A percentile compares a stretch with the other conserved stretches of the same genome.
These are phyloP conservation scores for Aplocera efformata DNA, from an alignment of 2,888 invertebrate genomes.

Conservation along the genomic window DNA sequence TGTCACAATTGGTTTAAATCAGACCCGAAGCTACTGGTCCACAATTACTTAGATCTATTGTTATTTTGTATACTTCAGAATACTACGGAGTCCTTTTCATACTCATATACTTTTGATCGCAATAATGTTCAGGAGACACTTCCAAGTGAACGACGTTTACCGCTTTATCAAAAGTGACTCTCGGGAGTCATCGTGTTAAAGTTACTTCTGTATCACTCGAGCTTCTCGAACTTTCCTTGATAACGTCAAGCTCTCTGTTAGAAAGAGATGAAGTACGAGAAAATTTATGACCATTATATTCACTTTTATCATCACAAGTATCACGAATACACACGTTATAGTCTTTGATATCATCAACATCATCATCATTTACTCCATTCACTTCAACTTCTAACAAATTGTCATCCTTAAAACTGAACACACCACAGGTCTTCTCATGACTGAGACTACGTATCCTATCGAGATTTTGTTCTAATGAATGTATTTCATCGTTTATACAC, in stretches of 20 bases:
- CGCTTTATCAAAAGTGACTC: slow-evolving; percentile 68
- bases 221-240: slow-evolving; percentile 76
- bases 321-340: slow-evolving; percentile 56
- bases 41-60: slow-evolving; percentile 48
- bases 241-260: slow-evolving; percentile 75
- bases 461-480: slow-evolving; percentile 69
- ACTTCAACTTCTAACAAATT: slow-evolving; percentile 73
- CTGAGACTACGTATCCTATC: slow-evolving; percentile 75
- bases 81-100: slow-evolving; percentile 45
- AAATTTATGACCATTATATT: slow-evolving; percentile 68
- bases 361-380: slow-evolving; percentile 59
- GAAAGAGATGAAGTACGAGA: slow-evolving; percentile 72
- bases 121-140: slow-evolving; percentile 48
- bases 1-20: slow-evolving; percentile 37
- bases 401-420: slow-evolving; percentile 57
- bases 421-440: slow-evolving; percentile 63
- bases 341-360: slow-evolving; percentile 64
- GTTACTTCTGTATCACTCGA: slow-evolving; percentile 78
- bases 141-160: slow-evolving; percentile 69
- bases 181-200: slow-evolving; percentile 75
- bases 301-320: slow-evolving; percentile 66
- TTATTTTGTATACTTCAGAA: slow-evolving; percentile 21
- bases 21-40: slow-evolving; percentile 65
- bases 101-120: slow-evolving; percentile 44
- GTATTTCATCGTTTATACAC: slow-evolving; percentile 60